These are phyloP conservation scores for Agrochola circellaris DNA, from an alignment of 2,888 invertebrate species.

Conservation along the genomic window DNA sequence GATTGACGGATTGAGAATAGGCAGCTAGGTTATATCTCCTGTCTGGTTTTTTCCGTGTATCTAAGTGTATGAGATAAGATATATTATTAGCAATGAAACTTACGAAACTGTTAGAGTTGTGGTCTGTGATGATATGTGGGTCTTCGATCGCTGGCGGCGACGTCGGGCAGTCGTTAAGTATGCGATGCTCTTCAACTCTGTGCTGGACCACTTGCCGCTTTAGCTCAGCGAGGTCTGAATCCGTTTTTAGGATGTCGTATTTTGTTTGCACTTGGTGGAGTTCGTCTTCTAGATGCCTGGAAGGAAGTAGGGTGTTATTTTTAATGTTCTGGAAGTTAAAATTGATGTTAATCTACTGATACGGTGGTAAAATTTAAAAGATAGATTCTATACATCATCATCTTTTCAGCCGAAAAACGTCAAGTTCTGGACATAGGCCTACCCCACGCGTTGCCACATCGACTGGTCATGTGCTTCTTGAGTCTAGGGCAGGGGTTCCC, in stretches of 20 bases:
- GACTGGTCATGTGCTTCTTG: too few species aligned
- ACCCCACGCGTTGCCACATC: too few species aligned
- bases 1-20: neutral
- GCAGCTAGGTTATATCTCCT: neutral
- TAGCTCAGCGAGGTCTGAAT: constrained; percentile 68
- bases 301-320: constrained; percentile 10
- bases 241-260: constrained; percentile 67
- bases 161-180: constrained; percentile 1
- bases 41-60: neutral
- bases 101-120: constrained; percentile 71
- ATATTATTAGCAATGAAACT: constrained; percentile 58
- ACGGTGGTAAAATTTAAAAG: neutral
- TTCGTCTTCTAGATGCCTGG: constrained; percentile 72
- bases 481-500: too few species aligned
- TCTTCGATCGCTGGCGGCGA: constrained; percentile 53
- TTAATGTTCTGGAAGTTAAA: neutral
- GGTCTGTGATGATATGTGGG: constrained; percentile 50
- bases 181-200: constrained; percentile 36
- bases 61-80: neutral
- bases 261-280: constrained; percentile 63
- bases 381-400: too few species aligned
- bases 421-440: too few species aligned
- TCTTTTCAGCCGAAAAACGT: too few species aligned
- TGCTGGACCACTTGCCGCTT: constrained; percentile 28
- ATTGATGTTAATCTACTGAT: neutral